phyloP scores from a whole-genome alignment of 2,888 invertebrate species.

The Atrina japonica region DNA sequence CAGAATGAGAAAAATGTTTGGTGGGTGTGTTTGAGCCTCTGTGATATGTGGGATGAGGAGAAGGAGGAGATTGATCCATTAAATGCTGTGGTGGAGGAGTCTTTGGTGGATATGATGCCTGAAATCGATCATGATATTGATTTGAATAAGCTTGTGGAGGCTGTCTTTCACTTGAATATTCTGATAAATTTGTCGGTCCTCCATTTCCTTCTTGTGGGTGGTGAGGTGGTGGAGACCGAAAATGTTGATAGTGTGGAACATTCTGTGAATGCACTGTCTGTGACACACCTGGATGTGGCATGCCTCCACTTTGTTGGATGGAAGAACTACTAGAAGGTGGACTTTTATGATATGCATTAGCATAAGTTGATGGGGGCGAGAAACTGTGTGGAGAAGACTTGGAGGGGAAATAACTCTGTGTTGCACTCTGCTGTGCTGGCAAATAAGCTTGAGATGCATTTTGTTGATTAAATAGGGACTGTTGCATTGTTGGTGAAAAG shows the following conservation, averaged over 20 bases:
- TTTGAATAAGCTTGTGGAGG: background rate
- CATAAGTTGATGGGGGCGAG: constrained; percentile 22
- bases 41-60: constrained; percentile 10
- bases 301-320: constrained; percentile 29
- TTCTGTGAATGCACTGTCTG: constrained; percentile 43
- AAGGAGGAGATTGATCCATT: constrained; percentile 18
- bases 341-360: constrained; percentile 15
- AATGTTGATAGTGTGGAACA: constrained; percentile 44
- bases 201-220: constrained; percentile 22
- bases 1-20: constrained; percentile 17
- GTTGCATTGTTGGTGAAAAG: constrained; percentile 20
- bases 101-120: background rate
- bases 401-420: constrained; percentile 25
- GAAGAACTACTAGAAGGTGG: constrained; percentile 24
- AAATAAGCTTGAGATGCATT: constrained; percentile 30
- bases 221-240: constrained; percentile 42
- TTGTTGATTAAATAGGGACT: constrained; percentile 26
- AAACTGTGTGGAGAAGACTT: constrained; percentile 36
- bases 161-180: constrained; percentile 13
- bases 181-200: background rate
- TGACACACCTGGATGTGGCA: constrained; percentile 38
- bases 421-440: constrained; percentile 37
- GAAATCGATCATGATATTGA: constrained; percentile 1
- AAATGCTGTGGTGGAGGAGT: constrained; percentile 9
- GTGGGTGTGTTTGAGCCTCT: background rate